Evolutionary conservation across 2,797 vertebrate species (phyloP).

Genomic region (Peromyscus aztecus): DNA sequence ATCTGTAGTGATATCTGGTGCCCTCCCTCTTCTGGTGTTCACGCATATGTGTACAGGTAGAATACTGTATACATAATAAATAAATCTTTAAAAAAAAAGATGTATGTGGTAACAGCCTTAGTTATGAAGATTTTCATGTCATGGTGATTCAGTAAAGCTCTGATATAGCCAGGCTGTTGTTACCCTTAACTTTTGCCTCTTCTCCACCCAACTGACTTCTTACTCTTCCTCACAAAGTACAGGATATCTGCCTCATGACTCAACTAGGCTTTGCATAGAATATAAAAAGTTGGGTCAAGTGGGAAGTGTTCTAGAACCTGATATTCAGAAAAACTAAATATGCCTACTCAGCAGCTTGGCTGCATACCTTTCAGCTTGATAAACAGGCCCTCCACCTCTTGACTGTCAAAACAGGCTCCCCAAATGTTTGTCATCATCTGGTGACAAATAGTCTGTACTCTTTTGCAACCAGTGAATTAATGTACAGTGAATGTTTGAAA

Average conservation of each 20-base stretch:
- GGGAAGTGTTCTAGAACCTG: slow-evolving; percentile 13
- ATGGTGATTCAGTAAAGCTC: slow-evolving; percentile 1
- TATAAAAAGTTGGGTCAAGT: slow-evolving; percentile 14
- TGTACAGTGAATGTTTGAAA: slow-evolving; percentile 51
- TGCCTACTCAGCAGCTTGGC: neutral
- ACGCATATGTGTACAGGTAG: too few species aligned
- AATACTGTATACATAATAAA: too few species aligned
- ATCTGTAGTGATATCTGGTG: too few species aligned
- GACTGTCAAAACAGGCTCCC: slow-evolving; percentile 37
- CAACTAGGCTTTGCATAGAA: slow-evolving; percentile 37
- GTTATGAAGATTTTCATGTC: slow-evolving; percentile 17
- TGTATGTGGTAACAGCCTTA: slow-evolving; percentile 21
- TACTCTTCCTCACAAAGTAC: neutral
- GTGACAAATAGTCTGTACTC: neutral
- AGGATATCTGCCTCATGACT: slow-evolving; percentile 22
- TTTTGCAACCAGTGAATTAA: slow-evolving; percentile 24
- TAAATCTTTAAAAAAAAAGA: too few species aligned
- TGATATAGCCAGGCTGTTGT: neutral
- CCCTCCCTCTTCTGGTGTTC: too few species aligned
- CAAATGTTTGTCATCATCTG: slow-evolving; percentile 46
- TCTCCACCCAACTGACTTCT: neutral
- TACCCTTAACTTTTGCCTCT: slow-evolving; percentile 1
- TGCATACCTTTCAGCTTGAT: slow-evolving; percentile 4
- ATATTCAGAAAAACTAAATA: slow-evolving; percentile 4
- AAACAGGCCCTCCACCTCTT: slow-evolving; percentile 31